A percentile compares a stretch with the other conserved stretches of the same genome.
Evolutionary conservation across 2,888 invertebrate genomes (phyloP).

Genomic region (Cheiracanthium punctorium): DNA sequence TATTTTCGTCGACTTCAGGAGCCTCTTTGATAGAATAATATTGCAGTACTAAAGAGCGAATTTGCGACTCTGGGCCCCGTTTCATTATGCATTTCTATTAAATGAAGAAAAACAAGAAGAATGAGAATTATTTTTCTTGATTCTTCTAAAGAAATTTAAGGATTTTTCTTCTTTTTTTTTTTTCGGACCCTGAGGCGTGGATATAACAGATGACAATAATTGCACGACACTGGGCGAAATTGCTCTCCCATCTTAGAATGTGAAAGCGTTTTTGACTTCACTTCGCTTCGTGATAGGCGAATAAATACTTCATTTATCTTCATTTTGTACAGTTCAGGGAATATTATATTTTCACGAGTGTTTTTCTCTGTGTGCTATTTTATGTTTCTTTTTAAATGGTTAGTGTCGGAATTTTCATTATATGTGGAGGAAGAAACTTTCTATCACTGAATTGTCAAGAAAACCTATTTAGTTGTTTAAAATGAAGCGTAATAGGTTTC

Average conservation of each 20-base stretch:
- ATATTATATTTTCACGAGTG: background rate
- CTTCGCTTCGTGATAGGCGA: background rate
- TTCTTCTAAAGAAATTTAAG: conserved; percentile 44
- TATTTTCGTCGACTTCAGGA: conserved; percentile 27
- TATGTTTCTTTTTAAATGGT: no score
- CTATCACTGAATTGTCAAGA: no score
- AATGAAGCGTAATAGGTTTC: no score
- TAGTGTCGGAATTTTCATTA: no score
- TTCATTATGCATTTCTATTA: conserved; percentile 65
- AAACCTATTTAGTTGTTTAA: no score
- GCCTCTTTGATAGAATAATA: conserved; percentile 68
- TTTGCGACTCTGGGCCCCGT: conserved; percentile 57
- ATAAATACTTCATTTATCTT: background rate
- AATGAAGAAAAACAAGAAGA: conserved; percentile 66
- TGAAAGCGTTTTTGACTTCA: conserved; percentile 1
- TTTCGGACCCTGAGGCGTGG: conserved; percentile 51
- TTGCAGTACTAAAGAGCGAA: conserved; percentile 57
- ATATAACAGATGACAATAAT: conserved; percentile 60
- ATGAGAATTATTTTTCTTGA: conserved; percentile 55
- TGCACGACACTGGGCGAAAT: conserved; percentile 9
- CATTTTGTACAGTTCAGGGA: background rate
- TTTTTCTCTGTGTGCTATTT: no score
- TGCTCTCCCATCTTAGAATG: background rate
- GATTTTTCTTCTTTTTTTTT: conserved; percentile 56
- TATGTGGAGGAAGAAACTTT: no score